A percentile compares a stretch with the other conserved stretches of the same genome.
These are phyloP conservation scores for Dryobotodes eremita DNA, from an alignment of 2,888 invertebrate species.

Conservation along the genomic window DNA sequence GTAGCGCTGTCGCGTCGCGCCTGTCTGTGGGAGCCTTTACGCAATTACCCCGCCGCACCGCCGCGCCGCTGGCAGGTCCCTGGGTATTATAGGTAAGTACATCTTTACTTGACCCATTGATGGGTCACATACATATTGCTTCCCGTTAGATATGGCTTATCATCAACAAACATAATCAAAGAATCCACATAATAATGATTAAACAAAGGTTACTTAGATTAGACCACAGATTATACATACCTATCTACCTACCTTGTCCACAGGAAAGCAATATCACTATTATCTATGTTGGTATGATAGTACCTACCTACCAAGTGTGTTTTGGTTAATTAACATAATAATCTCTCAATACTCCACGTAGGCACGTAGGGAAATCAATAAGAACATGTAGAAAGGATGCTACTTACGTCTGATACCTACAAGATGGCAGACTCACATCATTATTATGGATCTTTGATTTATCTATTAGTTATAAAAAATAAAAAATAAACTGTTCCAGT, in stretches of 20 bases:
- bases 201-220: constrained; percentile 18
- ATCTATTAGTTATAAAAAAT: not conserved
- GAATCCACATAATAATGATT: not conserved
- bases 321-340: not conserved
- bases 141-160: not conserved
- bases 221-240: not conserved
- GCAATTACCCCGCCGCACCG: too few relatives aligned
- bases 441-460: not conserved
- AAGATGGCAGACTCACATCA: too few relatives aligned
- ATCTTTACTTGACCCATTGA: not conserved
- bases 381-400: not conserved
- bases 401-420: not conserved
- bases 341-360: not conserved
- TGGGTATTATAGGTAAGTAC: too few relatives aligned
- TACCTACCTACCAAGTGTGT: constrained; percentile 3
- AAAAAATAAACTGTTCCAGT: too few relatives aligned
- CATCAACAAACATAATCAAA: constrained; percentile 4
- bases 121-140: not conserved
- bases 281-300: not conserved
- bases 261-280: not conserved
- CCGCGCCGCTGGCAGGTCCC: too few relatives aligned
- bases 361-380: not conserved
- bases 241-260: not conserved
- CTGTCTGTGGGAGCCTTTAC: too few relatives aligned
- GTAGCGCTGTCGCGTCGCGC: too few relatives aligned